Percentiles rank a stretch among this genome's conserved stretches.
phyloP scores from a whole-genome alignment of 2,113 vertebrate species.

The Corythornis vintsioides region DNA sequence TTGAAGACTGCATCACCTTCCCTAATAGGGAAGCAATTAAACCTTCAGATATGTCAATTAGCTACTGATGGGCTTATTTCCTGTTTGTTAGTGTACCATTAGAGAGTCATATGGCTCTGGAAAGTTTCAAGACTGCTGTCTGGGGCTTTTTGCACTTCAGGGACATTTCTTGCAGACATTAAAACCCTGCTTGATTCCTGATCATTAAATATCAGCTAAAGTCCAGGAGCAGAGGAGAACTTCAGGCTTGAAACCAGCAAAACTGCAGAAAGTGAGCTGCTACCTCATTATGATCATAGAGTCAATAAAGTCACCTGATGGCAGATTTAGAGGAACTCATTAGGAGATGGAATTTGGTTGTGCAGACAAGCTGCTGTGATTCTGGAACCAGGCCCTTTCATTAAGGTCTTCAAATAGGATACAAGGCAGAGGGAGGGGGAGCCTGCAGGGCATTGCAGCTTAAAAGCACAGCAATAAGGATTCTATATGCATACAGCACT shows the following conservation, averaged over 20 bases:
- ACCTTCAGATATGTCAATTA: slow-evolving; percentile 74
- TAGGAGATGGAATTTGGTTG: slow-evolving; percentile 74
- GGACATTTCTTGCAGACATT: slow-evolving; percentile 62
- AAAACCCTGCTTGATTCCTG: slow-evolving; percentile 61
- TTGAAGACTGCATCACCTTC: slow-evolving; percentile 65
- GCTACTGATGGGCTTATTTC: slow-evolving; percentile 68
- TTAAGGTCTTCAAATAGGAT: slow-evolving; percentile 75
- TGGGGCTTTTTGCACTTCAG: slow-evolving; percentile 31
- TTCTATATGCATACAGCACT: slow-evolving; percentile 20
- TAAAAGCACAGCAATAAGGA: slow-evolving; percentile 24
- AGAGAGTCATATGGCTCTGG: slow-evolving; percentile 62
- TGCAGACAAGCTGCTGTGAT: slow-evolving; percentile 62
- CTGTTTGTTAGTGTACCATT: slow-evolving; percentile 60
- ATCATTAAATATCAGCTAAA: slow-evolving; percentile 66
- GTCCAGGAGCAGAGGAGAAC: slow-evolving; percentile 28
- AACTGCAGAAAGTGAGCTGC: slow-evolving; percentile 66
- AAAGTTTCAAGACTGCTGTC: slow-evolving; percentile 60
- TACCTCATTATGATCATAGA: slow-evolving; percentile 78
- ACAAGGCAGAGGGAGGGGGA: slow-evolving; percentile 27
- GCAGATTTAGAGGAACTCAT: slow-evolving; percentile 81
- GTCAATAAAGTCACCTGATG: slow-evolving; percentile 80
- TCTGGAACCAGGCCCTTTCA: slow-evolving; percentile 67
- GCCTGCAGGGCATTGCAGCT: slow-evolving; percentile 37
- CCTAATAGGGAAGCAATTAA: slow-evolving; percentile 76
- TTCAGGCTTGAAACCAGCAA: slow-evolving; percentile 21